Conservation (phyloP, 2,113 vertebrate species). For the Deroptyus accipitrinus region DNA sequence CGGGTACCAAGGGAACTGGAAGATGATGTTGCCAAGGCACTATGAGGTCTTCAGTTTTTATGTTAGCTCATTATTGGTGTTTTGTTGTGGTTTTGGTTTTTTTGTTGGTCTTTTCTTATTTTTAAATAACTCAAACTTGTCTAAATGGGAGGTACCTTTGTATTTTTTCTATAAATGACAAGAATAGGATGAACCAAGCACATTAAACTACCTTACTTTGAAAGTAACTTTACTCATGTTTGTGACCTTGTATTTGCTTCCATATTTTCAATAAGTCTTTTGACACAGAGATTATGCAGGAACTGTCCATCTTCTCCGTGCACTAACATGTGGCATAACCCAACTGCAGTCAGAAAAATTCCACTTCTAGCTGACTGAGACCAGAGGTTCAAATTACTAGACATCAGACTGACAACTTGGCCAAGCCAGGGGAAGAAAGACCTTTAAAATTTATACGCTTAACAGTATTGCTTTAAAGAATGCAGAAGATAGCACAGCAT, state of each 20-base stretch:
- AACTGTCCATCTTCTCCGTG: background rate
- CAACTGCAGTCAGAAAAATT: background rate
- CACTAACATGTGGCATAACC: background rate
- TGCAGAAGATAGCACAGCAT: background rate
- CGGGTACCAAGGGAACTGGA: background rate
- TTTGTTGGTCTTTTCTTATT: no score
- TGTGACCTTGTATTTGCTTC: background rate
- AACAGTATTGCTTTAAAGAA: background rate
- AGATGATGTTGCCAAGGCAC: background rate
- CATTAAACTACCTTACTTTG: background rate
- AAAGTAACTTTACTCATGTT: background rate
- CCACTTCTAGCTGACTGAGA: slow-evolving; percentile 6
- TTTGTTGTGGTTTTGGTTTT: rapidly evolving
- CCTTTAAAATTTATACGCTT: background rate
- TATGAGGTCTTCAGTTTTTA: background rate
- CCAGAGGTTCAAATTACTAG: background rate
- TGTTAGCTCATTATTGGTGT: background rate
- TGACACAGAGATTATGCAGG: background rate
- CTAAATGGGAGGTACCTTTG: background rate
- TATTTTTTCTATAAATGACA: background rate
- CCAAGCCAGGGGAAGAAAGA: background rate
- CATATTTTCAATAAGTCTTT: background rate
- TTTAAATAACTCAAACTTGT: background rate
- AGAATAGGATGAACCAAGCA: background rate
- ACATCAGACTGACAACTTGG: background rate